Base-by-base conservation (phyloP, 2,888 invertebrate genomes). In the Catocala nupta region DNA sequence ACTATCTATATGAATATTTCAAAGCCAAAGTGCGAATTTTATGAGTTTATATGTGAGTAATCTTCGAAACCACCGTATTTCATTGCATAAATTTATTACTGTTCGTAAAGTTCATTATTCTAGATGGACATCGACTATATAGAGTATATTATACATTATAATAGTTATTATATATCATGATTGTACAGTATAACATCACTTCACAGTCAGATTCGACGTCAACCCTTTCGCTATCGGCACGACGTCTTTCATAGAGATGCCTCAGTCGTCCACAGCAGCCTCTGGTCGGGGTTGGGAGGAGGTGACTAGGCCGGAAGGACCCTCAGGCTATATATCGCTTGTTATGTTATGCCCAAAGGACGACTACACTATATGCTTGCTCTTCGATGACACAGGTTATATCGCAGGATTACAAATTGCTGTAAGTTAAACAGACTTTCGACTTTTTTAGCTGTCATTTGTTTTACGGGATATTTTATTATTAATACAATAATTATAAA, bases 351-450 rank as follows among this genome's bases (percentile, higher is more conserved):
- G 77, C 44, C 59, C 67, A 9, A 0, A 10, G 0, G 2, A 11
- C 2, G 77, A 75, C 54, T 59, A 49, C 39, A 65, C 73, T 0
- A 34, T 67, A 5, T 70, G 74, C 36, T 52, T 63, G 11, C 36
- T 73, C 0, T 12, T 48, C 5, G 74, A 75, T 33, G 74, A 75
- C 36, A 68, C 65, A 5, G 70, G n/a, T 0, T 68, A 51, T 11
- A 70, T 76, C 12, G 73, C 77, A 8, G 74, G 74, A 0, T 0
- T 64, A 6, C 77, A 75, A 33, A 54, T 76, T 44, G 62, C 60
- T 49, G 74, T 75, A 55, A 25, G 73, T 59, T 56, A 16, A 7
- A 4, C 4, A 3, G 25, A 25, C n/a, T 33, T 43, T 0, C n/a
- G 16, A 3, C 1, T 16, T 4, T n/a, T 8, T 0, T 54, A 12